Evolutionary conservation across 2,113 vertebrate genomes (phyloP), one percentile per base, ranked within the genome.

Genomic region (Neolamprologus sp.): DNA sequence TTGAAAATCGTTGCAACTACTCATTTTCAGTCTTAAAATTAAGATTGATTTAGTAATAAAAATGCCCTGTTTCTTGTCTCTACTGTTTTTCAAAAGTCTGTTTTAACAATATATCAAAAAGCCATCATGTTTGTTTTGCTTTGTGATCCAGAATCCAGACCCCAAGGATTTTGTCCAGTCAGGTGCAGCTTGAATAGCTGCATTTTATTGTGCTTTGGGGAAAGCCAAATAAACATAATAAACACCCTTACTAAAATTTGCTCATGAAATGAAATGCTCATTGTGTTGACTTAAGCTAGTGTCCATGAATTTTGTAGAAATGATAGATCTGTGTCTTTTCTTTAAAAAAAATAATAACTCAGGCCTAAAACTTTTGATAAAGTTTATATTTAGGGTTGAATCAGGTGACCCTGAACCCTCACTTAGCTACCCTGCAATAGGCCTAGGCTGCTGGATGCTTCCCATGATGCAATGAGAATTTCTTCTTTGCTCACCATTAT

Each of bases 271-370:
- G 13, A 37, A 37, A 21, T 65, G 19, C 40, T 17, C 40, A 26
- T 26, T 45, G 21, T 73, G 68, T 28, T 49, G 71, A 17, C 16
- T 28, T 28, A 75, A 75, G 9, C 21, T 19, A 75, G 14, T 28
- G 14, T 17, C 21, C 9, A 75, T 75, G 23, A 47, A 75, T 49
- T 26, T 75, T 45, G 42, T 19, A 75, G 42, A 28, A 75, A 75
- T 47, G 9, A 75, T 17, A 75, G 33, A 65, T 47, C 42, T 19
- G 42, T 7, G 23, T 49, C 4, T 28, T 49, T 30, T 17, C 3
- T 47, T 28, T 7, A 19, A 49, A 78, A 7, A 26, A 3, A 8
- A 35, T 0, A 7, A 65, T 0, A 37, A 37, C 33, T 65, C 19
- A n/a, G 17, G 33, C 33, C n/a, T 65, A 21, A 65, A 65, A 65